These are phyloP conservation scores for Phorcus lineatus DNA, from an alignment of 2,888 invertebrate species.

Conservation along the genomic window DNA sequence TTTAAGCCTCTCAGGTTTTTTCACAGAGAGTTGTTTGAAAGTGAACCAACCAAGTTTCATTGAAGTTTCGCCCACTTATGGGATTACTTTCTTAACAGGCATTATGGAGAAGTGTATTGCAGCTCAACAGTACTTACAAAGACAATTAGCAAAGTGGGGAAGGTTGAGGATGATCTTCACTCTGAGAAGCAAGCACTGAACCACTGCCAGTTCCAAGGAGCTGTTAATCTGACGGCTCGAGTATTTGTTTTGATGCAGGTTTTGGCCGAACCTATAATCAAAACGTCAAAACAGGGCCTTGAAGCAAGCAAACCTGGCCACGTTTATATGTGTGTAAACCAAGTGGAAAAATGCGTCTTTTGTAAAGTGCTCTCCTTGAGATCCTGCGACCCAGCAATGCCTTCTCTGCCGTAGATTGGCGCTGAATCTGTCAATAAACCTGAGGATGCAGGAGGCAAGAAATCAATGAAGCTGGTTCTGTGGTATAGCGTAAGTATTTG, in stretches of 20 bases:
- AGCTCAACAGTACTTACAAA: too few relatives aligned
- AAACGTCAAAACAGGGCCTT: not conserved
- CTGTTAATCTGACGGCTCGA: not conserved
- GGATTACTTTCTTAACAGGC: too few relatives aligned
- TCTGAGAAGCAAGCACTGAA: not conserved
- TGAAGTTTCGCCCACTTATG: too few relatives aligned
- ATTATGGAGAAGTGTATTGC: too few relatives aligned
- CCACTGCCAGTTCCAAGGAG: not conserved
- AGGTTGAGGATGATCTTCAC: too few relatives aligned
- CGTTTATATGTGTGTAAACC: not conserved
- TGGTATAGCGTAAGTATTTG: constrained; percentile 4
- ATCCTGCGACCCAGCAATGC: not conserved
- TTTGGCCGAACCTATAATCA: not conserved
- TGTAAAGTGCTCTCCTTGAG: not conserved
- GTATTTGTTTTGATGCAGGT: not conserved
- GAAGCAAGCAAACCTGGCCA: not conserved
- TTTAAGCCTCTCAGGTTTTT: too few relatives aligned
- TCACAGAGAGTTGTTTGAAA: too few relatives aligned
- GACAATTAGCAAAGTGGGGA: too few relatives aligned
- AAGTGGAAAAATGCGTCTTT: constrained; percentile 6
- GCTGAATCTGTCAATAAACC: constrained; percentile 7
- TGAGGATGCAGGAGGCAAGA: constrained; percentile 3
- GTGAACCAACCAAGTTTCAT: too few relatives aligned
- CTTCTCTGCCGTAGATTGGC: not conserved
- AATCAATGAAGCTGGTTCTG: not conserved